Percentiles rank a stretch among this genome's conserved stretches.
Evolutionary conservation across 1,140 invertebrate species (phyloP).

Genomic region (Lethrus apterus): DNA sequence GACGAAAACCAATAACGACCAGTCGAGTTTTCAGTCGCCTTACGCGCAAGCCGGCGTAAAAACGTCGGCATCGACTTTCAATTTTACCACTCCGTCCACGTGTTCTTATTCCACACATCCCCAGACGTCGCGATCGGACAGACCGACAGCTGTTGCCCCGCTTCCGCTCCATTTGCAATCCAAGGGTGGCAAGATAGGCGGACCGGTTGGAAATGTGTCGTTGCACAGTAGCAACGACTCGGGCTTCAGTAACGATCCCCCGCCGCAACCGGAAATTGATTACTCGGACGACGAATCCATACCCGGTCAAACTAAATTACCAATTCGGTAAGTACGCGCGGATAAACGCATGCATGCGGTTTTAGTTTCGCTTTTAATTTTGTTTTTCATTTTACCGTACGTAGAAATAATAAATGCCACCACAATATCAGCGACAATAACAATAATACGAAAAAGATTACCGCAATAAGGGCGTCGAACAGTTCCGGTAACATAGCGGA

Average conservation of each 20-base stretch:
- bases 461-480: conserved; percentile 40
- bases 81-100: conserved; percentile 44
- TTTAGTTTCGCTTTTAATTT: conserved; percentile 21
- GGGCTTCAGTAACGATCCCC: conserved; percentile 83
- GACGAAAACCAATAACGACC: conserved; percentile 32
- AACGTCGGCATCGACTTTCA: conserved; percentile 50
- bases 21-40: conserved; percentile 39
- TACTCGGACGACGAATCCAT: conserved; percentile 80
- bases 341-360: conserved; percentile 20
- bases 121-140: conserved; percentile 43
- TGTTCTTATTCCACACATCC: conserved; percentile 49
- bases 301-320: conserved; percentile 49
- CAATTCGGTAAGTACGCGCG: conserved; percentile 63
- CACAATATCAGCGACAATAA: conserved; percentile 47
- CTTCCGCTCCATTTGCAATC: conserved; percentile 38
- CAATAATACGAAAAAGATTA: conserved; percentile 48
- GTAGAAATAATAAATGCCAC: conserved; percentile 20
- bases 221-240: conserved; percentile 86
- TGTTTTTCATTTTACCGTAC: conserved; percentile 2
- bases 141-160: conserved; percentile 44
- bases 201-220: conserved; percentile 61
- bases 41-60: conserved; percentile 44
- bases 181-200: conserved; percentile 36
- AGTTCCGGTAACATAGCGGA: conserved; percentile 46
- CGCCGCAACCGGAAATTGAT: conserved; percentile 80